These are phyloP conservation scores for Eudyptes chrysolophus DNA, from an alignment of 2,113 vertebrate species.

Conservation along the genomic window DNA sequence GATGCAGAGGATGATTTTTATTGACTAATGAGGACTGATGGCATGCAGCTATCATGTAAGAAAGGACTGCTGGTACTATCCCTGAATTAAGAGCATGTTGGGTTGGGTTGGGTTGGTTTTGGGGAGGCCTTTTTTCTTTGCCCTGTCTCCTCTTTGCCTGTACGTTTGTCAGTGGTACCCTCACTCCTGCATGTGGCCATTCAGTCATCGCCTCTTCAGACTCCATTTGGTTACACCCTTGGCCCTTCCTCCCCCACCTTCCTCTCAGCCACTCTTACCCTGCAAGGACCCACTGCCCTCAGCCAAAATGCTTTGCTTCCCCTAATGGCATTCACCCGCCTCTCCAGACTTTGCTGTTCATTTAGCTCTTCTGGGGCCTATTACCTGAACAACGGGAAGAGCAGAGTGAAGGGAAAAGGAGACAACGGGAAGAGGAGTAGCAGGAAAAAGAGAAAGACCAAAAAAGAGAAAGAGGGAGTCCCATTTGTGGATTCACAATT, in stretches of 20 bases:
- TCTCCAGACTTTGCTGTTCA: background rate
- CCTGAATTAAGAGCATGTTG: constrained; percentile 34
- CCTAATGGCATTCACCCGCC: background rate
- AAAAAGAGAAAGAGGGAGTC: constrained; percentile 35
- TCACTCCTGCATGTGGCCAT: background rate
- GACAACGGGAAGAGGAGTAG: background rate
- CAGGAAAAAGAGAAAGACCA: constrained; percentile 37
- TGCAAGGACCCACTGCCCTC: background rate
- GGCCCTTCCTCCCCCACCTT: background rate
- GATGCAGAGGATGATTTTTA: background rate
- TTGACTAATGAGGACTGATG: background rate
- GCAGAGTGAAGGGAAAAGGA: constrained; percentile 7
- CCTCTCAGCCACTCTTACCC: background rate
- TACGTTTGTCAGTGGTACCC: background rate
- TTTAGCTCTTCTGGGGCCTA: constrained; percentile 27
- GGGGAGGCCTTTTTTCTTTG: background rate
- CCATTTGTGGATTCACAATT: constrained; percentile 61
- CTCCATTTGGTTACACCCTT: background rate
- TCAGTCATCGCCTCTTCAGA: background rate
- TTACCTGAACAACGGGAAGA: constrained; percentile 30
- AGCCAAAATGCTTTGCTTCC: background rate
- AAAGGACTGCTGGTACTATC: constrained; percentile 8
- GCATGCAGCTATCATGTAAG: background rate
- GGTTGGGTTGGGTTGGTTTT: background rate
- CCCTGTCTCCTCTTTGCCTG: background rate